Evolutionary conservation across 2,888 invertebrate species (phyloP), one percentile per base, ranked within the genome.

Genomic region (Ligdia adustata): DNA sequence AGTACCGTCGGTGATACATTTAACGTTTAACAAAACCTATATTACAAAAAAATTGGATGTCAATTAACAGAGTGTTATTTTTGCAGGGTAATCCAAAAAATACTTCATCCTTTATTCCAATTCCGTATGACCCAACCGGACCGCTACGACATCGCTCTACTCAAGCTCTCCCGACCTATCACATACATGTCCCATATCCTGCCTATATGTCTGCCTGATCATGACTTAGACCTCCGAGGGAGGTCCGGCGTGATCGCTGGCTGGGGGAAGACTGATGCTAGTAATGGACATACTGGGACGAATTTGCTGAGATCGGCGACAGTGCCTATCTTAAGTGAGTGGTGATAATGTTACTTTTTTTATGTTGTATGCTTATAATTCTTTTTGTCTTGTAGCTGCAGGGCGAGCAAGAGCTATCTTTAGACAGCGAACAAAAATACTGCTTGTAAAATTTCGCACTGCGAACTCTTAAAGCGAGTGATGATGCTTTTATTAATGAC

Each of bases 81-180:
- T 58, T 54, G 0, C 80, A 90, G 94, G 44, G 94, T 96, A 1
- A 81, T 92, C 44, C 93, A 94, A 63, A 94, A 95, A 74, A 92
- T 95, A 44, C 92, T 96, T 2, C 96, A 96, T 75, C 96, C 96
- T 0, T 91, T 93, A 15, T 96, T 96, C 75, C 93, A 95, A 70
- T 96, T 94, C 72, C 93, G 95, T 4, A 92, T 94, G 72, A 96
- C 96, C 0, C 96, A 96, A 66, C 96, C 96, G 0, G 96, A 96
- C 69, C 91, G 96, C 51, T 96, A 92, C 74, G 96, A 96, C 76
- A 90, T 96, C 48, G 96, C 96, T 0, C 80, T 96, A 0, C 82
- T 96, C 13, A 92, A 93, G 63, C 80, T 96, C n/a, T 91, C 94
- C 5, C 91, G 93, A 1, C 93, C 94, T 0, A 93, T 95, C 9